Evolutionary conservation across 2,888 invertebrate species (phyloP).

Genomic region (Hirtodrosophila histrioides): DNA sequence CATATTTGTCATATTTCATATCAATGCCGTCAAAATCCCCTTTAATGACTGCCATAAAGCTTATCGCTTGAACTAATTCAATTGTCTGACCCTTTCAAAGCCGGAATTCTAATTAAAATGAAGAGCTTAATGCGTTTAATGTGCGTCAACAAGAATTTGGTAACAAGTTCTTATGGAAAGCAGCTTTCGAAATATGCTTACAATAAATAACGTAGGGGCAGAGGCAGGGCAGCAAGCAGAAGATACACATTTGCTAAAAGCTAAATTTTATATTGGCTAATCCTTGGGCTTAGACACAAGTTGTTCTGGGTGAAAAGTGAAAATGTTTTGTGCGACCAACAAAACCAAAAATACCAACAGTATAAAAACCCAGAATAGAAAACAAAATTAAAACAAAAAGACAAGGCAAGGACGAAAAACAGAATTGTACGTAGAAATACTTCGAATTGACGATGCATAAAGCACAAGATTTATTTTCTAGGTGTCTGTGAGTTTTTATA

Average conservation of each 20-base stretch:
- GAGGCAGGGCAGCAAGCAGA: no score
- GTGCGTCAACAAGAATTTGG: conserved; percentile 40
- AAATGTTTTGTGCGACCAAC: conserved; percentile 30
- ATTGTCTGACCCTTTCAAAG: conserved; percentile 35
- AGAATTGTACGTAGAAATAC: conserved; percentile 32
- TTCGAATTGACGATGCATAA: conserved; percentile 59
- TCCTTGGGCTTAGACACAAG: conserved; percentile 36
- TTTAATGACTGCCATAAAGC: conserved; percentile 27
- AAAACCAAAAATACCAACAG: conserved; percentile 16
- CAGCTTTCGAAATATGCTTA: conserved; percentile 29
- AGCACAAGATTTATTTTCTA: conserved; percentile 61
- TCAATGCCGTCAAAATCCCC: conserved; percentile 15
- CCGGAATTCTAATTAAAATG: conserved; percentile 46
- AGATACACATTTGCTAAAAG: conserved; percentile 26
- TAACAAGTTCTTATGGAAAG: conserved; percentile 11
- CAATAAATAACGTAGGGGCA: conserved; percentile 34
- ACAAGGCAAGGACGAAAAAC: conserved; percentile 17
- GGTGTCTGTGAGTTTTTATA: conserved; percentile 13
- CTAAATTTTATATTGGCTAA: conserved; percentile 35
- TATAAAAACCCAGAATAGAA: not conserved
- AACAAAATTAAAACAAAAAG: conserved; percentile 7
- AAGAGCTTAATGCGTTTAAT: conserved; percentile 46
- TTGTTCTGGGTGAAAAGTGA: conserved; percentile 32
- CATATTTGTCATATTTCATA: conserved; percentile 1
- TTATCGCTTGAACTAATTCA: conserved; percentile 43